Base-by-base conservation (phyloP, 1,140 invertebrate species). In the Drosophila watanabei region DNA sequence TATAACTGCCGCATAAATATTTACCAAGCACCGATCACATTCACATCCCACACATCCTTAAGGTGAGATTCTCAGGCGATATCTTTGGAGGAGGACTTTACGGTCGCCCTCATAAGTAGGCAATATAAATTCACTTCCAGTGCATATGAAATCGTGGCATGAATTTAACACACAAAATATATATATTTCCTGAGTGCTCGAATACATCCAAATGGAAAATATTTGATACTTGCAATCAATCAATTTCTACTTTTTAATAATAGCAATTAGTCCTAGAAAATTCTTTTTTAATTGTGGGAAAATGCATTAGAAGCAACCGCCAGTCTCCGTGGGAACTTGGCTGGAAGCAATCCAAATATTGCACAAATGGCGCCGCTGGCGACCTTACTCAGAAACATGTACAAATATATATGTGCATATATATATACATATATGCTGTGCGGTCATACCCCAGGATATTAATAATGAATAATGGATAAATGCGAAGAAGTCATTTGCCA, bases 401-500 rank as follows among this genome's bases (percentile, higher is more conserved):
- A 16, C 20, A 0, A 2, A 30, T 10, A 11, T n/a, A 18, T n/a
- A 30, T 32, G 24, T 24, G 24, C 24, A 6, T 16, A 39, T 11
- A 41, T 48, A 28, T 28, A 39, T 11, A 41, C 28, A 28, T 28
- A 28, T 48, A 52, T 33, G 49, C 49, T 32, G 0, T 11, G 20
- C 13, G 11, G 20, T n/a, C 32, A 20, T 33, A 8, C 33, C 64
- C 9, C 43, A 7, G 49, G 35, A 57, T n/a, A 45, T 54, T 68
- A 70, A 68, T 71, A 71, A 75, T 75, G 56, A 75, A 75, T 75
- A 73, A 75, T 73, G 71, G 24, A 75, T 73, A 75, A 73, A 59
- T 52, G 68, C 39, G 20, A 75, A 61, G 46, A 73, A 73, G 71
- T 75, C 46, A 73, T 52, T 73, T 73, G 46, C 70, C 69, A 73